phyloP scores from a whole-genome alignment of 1,140 invertebrate species.

The Helicoverpa zea region DNA sequence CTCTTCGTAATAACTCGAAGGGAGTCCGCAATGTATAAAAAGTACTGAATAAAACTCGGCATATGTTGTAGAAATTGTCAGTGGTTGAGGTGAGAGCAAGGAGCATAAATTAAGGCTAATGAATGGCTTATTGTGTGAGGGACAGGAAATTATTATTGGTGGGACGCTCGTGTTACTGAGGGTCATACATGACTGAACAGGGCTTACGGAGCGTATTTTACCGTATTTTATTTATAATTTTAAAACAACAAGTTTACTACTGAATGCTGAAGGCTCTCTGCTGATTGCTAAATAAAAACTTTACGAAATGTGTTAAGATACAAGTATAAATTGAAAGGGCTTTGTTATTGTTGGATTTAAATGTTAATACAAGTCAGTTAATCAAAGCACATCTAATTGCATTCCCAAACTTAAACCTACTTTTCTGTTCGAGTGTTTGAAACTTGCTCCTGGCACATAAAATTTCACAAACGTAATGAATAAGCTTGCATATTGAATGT shows the following conservation, averaged over 20 bases:
- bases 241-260: not conserved
- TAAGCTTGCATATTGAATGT: not conserved
- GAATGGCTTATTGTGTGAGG: constrained; percentile 83
- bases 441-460: not conserved
- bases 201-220: not conserved
- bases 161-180: constrained; percentile 67
- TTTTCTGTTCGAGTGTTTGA: too few relatives aligned
- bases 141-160: constrained; percentile 84
- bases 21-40: constrained; percentile 57
- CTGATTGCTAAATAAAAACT: too few relatives aligned
- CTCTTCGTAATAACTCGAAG: constrained; percentile 56
- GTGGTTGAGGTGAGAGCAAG: constrained; percentile 75
- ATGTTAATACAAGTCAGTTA: too few relatives aligned
- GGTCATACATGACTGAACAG: constrained; percentile 48
- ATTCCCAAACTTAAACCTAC: too few relatives aligned
- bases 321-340: too few relatives aligned
- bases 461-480: not conserved
- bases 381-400: too few relatives aligned
- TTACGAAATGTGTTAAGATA: too few relatives aligned
- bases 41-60: constrained; percentile 50
- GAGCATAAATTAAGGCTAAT: constrained; percentile 85
- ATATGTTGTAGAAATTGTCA: constrained; percentile 62
- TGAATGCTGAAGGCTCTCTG: too few relatives aligned
- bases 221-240: not conserved
- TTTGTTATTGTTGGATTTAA: too few relatives aligned